Evolutionary conservation across 2,888 invertebrate species (phyloP), one percentile per base, ranked within the genome.

Genomic region (Phoenoteleia sp.): DNA sequence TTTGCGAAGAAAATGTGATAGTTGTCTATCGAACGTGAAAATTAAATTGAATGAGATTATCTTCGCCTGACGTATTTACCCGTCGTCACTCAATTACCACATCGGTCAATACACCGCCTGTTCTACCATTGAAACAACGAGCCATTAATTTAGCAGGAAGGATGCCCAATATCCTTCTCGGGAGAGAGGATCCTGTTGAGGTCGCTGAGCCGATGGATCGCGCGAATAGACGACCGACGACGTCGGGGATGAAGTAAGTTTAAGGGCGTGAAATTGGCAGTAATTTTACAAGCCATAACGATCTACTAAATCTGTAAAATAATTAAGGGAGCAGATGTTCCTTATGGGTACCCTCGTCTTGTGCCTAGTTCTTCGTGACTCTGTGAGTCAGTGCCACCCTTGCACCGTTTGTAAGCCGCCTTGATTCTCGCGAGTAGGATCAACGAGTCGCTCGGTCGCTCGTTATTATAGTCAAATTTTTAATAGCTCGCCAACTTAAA

Each of bases 281-380:
- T 93, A 93, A 93, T 93, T 93, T 93, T 93, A 93, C 93, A 93
- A 93, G 93, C 93, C 93, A 93, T 93, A 93, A 93, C 93, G 93
- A 93, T 93, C 93, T 92, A 93, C 93, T 93, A 93, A 93, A 93
- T 93, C 93, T 91, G 93, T 92, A 92, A 93, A 93, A 93, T 93
- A 93, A 93, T 93, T 93, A 93, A 93, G 92, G 93, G 90, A 92
- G 92, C 93, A 93, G 93, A 93, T 93, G 93, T 92, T 92, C 82
- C 87, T 81, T 72, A 72, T 64, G 58, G 42, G 52, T 56, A 52
- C 60, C 72, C 64, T 27, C 56, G 54, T 60, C 64, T 9, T 52
- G 52, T 56, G n/a, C 33, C 29, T 27, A 17, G 62, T 62, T 42
- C 58, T 85, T 81, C 67, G 72, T 85, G 67, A 74, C 77, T 54